Base-by-base conservation (phyloP, 2,113 vertebrate species). In the Hippocampus abdominalis region DNA sequence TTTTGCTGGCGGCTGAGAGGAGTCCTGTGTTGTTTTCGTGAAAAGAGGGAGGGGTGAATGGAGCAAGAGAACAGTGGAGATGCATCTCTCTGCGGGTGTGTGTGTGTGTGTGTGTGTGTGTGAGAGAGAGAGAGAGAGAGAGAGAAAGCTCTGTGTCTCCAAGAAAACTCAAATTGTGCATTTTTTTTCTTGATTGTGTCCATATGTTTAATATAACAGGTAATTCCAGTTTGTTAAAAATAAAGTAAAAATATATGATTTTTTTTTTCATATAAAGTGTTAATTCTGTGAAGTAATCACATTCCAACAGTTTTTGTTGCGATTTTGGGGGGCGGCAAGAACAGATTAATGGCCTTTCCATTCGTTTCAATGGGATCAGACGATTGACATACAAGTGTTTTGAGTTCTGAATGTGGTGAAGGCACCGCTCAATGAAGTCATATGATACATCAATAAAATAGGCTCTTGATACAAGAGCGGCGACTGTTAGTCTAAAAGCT, bases 21-120 rank as follows among this genome's bases (percentile, higher is more conserved):
- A 84, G 75, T 48, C 75, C 76, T 84, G 86, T 81, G 84, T 91
- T 89, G 87, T 83, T 87, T 81, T 64, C 71, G 79, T 88, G 81
- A 85, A 84, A 87, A 75, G 86, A 65, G 81, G 76, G 79, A 84
- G 82, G 82, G 79, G 85, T 75, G 65, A 57, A 76, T 64, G 72
- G 75, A 73, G 70, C 36, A 72, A 62, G 65, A 78, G 81, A 77
- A 88, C 79, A 84, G 83, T 80, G 86, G 76, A 86, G 82, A 89
- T 86, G 80, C 84, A 72, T 79, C 73, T 76, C 81, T 88, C 80
- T 84, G 32, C 10, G 32, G 1, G 16, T 32, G 57, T 32, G 29
- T 61, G 29, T 61, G 57, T 27, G 27, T 29, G 57, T 57, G 54
- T 25, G 54, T 27, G 54, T 57, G 54, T 27, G 54, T 57, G 54